Evolutionary conservation across 2,797 vertebrate species (phyloP).

Genomic region (Melanotaenia pygmaea): DNA sequence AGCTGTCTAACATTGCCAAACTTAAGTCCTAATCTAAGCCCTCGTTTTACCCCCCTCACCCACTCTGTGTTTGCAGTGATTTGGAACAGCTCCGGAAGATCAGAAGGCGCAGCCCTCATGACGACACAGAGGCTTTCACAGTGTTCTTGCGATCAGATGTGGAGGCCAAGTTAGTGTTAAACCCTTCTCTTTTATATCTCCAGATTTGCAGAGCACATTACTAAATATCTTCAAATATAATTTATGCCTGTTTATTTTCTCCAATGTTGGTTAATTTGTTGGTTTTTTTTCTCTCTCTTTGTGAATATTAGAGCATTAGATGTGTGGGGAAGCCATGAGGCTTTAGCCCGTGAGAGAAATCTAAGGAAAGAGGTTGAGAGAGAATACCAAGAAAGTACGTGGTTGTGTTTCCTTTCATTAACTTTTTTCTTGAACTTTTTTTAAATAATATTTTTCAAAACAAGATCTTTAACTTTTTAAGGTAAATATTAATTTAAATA

Average conservation of each 20-base stretch:
- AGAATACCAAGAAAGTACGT: conserved; percentile 95
- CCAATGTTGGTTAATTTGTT: neutral
- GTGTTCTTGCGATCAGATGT: conserved; percentile 97
- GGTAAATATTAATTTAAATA: neutral
- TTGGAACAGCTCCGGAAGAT: conserved; percentile 95
- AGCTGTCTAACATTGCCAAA: neutral
- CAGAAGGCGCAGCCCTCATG: conserved; percentile 93
- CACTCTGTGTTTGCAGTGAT: conserved; percentile 82
- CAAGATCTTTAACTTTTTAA: neutral
- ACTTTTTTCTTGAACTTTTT: neutral
- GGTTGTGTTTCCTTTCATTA: conserved; percentile 4
- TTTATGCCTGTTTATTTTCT: neutral
- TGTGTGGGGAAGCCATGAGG: conserved; percentile 97
- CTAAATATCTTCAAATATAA: neutral
- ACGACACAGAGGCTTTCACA: conserved; percentile 97
- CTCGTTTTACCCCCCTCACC: neutral
- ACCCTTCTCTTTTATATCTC: neutral
- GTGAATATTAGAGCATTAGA: conserved; percentile 88
- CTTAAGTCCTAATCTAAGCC: neutral
- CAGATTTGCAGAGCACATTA: neutral
- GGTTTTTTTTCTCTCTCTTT: conserved; percentile 11
- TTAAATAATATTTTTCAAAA: neutral
- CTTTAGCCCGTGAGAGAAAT: conserved; percentile 92
- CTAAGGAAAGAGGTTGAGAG: conserved; percentile 91
- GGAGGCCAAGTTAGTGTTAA: conserved; percentile 90